A percentile compares a stretch with the other conserved stretches of the same genome.
Evolutionary conservation across 1,140 invertebrate genomes (phyloP).

Genomic region (Pseudomyrmex pallidus): DNA sequence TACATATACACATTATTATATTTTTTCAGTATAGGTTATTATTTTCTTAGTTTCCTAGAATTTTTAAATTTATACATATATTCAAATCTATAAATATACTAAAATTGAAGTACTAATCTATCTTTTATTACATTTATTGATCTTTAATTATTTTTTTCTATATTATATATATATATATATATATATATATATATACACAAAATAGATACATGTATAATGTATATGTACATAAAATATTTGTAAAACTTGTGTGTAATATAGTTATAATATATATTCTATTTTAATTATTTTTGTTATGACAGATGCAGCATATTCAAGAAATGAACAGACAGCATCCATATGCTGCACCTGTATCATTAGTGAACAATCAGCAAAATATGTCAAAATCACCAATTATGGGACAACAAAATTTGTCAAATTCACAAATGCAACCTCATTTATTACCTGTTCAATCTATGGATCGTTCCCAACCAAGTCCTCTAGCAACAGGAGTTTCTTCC

Average conservation of each 20-base stretch:
- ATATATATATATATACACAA: background rate
- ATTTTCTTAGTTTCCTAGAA: no score
- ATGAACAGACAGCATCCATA: constrained; percentile 58
- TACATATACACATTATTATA: background rate
- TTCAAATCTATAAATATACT: no score
- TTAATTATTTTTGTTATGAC: background rate
- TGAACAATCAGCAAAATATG: constrained; percentile 71
- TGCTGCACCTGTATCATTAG: constrained; percentile 39
- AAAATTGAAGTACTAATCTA: no score
- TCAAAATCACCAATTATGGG: constrained; percentile 61
- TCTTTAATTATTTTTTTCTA: no score
- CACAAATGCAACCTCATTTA: constrained; percentile 52
- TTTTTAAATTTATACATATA: no score
- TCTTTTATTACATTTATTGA: no score
- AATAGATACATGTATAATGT: background rate
- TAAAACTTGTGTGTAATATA: background rate
- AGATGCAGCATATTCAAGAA: constrained; percentile 54
- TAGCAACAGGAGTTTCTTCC: background rate
- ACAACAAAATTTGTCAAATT: constrained; percentile 67
- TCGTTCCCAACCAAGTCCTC: constrained; percentile 46
- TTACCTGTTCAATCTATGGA: constrained; percentile 37
- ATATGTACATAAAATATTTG: background rate
- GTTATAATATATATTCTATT: background rate
- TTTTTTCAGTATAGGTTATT: background rate
- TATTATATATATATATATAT: background rate